phyloP scores from a whole-genome alignment of 2,113 vertebrate genomes.

The Machaerirhynchus nigripectus region DNA sequence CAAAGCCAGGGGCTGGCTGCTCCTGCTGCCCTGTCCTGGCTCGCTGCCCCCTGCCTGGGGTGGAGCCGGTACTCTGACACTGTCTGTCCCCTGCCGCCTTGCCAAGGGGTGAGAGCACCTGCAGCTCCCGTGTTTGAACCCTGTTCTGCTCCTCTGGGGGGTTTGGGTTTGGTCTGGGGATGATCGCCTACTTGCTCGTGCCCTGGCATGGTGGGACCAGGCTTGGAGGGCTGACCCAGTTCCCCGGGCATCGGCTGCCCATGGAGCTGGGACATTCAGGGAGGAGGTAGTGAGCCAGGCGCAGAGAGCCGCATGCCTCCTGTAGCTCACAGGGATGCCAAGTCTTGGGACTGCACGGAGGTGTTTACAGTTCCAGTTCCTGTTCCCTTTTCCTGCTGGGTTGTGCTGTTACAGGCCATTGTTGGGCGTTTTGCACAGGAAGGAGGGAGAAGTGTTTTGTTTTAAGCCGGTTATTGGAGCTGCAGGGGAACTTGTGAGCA shows the following conservation, averaged over 20 bases:
- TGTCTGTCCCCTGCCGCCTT: not conserved
- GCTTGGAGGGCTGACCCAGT: not conserved
- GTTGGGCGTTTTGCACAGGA: not conserved
- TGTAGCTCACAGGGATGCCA: not conserved
- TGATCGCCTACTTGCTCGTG: fast-evolving
- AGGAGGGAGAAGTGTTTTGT: conserved; percentile 14
- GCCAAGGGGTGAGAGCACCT: fast-evolving
- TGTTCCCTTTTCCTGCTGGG: conserved; percentile 33
- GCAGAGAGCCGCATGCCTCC: fast-evolving
- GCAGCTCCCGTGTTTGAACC: not conserved
- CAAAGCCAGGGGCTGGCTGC: not conserved
- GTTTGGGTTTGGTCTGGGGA: not conserved
- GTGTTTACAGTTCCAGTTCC: conserved; percentile 33
- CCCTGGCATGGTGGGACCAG: fast-evolving
- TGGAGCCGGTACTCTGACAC: not conserved
- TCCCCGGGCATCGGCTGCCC: fast-evolving
- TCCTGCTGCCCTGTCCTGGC: not conserved
- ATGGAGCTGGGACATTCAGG: not conserved
- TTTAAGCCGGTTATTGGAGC: not conserved
- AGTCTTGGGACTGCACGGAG: not conserved
- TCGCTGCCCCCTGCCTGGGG: fast-evolving
- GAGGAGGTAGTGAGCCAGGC: not conserved
- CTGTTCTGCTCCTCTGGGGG: fast-evolving
- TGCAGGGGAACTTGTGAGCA: not conserved
- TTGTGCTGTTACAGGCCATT: not conserved